Evolutionary conservation across 2,888 invertebrate species (phyloP).

Genomic region (Sarcophaga carnaria): DNA sequence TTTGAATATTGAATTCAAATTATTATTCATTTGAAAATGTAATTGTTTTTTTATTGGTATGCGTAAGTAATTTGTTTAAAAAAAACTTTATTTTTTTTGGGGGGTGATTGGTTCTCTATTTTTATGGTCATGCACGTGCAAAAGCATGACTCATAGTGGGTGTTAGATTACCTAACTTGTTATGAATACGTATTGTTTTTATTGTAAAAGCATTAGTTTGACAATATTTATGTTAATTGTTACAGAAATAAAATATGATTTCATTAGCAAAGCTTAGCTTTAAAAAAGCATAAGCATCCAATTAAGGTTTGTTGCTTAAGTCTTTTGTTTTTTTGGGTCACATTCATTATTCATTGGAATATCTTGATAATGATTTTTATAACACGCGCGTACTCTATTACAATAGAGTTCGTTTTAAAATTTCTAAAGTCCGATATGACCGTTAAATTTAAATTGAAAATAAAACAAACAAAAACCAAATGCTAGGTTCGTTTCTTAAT

Average conservation of each 20-base stretch:
- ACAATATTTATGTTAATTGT: constrained; percentile 6
- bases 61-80: neutral
- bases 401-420: too few relatives aligned
- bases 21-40: neutral
- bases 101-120: constrained; percentile 1
- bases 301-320: neutral
- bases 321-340: neutral
- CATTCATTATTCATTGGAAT: too few relatives aligned
- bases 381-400: too few relatives aligned
- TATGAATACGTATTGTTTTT: neutral
- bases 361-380: too few relatives aligned
- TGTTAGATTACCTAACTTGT: neutral
- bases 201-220: neutral
- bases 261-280: neutral
- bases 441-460: too few relatives aligned
- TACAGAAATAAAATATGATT: constrained; percentile 22
- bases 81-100: neutral
- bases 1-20: neutral
- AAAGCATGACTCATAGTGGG: constrained; percentile 33
- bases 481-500: too few relatives aligned
- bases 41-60: constrained; percentile 27
- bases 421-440: too few relatives aligned
- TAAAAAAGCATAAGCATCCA: neutral
- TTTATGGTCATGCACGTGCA: constrained; percentile 53
- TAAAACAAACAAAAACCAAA: too few relatives aligned